Percentiles rank a stretch among this genome's conserved stretches.
phyloP scores from a whole-genome alignment of 64 coral and sea anemone genomes.

The Pachyseris speciosa region DNA sequence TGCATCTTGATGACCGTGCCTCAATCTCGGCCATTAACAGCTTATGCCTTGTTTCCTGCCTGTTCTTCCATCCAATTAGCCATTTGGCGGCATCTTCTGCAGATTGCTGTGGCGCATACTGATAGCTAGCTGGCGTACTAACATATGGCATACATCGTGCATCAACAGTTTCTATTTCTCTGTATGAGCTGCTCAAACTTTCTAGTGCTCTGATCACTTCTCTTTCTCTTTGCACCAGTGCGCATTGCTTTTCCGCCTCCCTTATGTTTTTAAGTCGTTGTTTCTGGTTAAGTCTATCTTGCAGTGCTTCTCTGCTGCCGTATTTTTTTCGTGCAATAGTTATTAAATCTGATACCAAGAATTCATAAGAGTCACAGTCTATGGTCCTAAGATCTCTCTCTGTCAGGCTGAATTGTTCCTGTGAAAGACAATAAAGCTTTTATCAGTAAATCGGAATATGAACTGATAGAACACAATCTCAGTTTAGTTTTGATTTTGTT shows the following conservation, averaged over 20 bases:
- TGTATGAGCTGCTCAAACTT: constrained; percentile 84
- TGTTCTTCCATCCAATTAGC: constrained; percentile 97
- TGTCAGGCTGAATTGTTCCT: constrained; percentile 99
- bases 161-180: constrained; percentile 89
- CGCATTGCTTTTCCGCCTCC: constrained; percentile 97
- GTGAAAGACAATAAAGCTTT: background rate
- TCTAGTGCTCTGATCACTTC: constrained; percentile 88
- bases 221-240: constrained; percentile 80
- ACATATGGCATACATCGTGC: constrained; percentile 99
- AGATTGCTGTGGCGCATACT: constrained; percentile 91
- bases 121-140: constrained; percentile 86
- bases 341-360: constrained; percentile 94
- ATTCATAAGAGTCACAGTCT: constrained; percentile 96
- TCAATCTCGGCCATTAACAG: constrained; percentile 85
- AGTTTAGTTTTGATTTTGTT: no score
- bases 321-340: constrained; percentile 94
- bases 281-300: constrained; percentile 81
- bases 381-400: constrained; percentile 89
- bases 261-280: constrained; percentile 81
- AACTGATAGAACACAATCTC: background rate
- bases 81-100: constrained; percentile 96
- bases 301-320: constrained; percentile 83
- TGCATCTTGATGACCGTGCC: constrained; percentile 84
- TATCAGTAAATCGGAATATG: background rate
- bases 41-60: constrained; percentile 94